phyloP scores from a whole-genome alignment of 2,113 vertebrate species.

The Perca flavescens region DNA sequence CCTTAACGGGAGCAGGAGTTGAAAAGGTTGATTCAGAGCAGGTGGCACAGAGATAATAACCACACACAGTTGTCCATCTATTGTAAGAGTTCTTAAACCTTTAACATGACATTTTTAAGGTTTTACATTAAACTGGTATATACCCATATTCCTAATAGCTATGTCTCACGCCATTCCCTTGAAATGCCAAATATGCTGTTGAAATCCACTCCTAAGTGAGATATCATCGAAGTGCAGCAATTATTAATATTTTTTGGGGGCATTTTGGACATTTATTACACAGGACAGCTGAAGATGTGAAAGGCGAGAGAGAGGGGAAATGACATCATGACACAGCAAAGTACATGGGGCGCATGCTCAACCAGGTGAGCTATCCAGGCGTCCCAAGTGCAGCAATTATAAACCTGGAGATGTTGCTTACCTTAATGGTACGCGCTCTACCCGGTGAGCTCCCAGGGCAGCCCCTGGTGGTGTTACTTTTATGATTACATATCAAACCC shows the following conservation, averaged over 20 bases:
- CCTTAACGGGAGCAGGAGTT: background rate
- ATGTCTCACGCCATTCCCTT: background rate
- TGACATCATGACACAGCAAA: no score
- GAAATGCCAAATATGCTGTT: background rate
- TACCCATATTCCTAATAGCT: no score
- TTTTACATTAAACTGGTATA: background rate
- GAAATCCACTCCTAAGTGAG: constrained; percentile 5
- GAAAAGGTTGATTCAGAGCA: constrained; percentile 23
- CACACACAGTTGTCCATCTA: background rate
- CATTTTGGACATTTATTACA: no score
- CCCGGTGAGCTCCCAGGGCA: no score
- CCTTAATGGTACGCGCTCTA: no score
- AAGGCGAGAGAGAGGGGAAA: no score
- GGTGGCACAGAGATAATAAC: constrained; percentile 6
- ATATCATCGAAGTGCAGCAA: background rate
- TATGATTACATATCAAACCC: background rate
- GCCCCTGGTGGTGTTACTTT: background rate
- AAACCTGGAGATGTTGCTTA: background rate
- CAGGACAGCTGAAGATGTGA: no score
- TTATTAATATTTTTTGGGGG: no score
- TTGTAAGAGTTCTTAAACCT: background rate
- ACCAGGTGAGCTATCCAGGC: no score
- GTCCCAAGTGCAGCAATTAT: constrained; percentile 9
- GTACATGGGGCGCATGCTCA: no score
- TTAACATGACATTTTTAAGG: constrained; percentile 7